Percentiles rank a stretch among this genome's conserved stretches.
Conservation (phyloP, 2,888 invertebrate species). For the Callosobruchus maculatus region DNA sequence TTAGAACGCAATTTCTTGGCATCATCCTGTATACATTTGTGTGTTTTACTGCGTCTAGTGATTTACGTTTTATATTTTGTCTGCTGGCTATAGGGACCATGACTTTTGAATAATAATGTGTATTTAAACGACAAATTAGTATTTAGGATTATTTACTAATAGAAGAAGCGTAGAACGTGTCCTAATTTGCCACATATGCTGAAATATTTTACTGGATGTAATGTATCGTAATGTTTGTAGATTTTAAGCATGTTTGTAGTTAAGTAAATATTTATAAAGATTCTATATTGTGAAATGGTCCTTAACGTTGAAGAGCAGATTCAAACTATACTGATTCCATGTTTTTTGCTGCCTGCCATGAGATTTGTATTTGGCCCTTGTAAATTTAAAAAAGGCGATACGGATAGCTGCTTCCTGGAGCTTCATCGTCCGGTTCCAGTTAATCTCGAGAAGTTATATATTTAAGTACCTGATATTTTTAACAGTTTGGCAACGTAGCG, state of each 20-base stretch:
- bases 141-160: background rate
- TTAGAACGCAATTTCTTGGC: too few relatives aligned
- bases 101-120: background rate
- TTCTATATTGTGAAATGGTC: background rate
- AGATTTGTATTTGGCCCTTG: too few relatives aligned
- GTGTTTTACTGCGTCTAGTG: background rate
- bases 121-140: background rate
- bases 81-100: slow-evolving; percentile 24
- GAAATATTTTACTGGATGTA: background rate
- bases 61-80: slow-evolving; percentile 4
- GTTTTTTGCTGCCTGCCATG: too few relatives aligned
- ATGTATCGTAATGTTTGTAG: background rate
- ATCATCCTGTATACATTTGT: background rate
- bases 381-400: too few relatives aligned
- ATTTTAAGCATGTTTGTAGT: background rate
- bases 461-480: too few relatives aligned
- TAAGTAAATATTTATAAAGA: background rate
- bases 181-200: background rate
- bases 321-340: background rate
- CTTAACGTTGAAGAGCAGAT: background rate
- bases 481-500: too few relatives aligned
- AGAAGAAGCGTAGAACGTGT: background rate
- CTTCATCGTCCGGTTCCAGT: too few relatives aligned
- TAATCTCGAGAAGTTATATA: too few relatives aligned
- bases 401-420: too few relatives aligned